Evolutionary conservation across 2,113 vertebrate species (phyloP), one percentile per base, ranked within the genome.

Genomic region (Pipra filicauda): DNA sequence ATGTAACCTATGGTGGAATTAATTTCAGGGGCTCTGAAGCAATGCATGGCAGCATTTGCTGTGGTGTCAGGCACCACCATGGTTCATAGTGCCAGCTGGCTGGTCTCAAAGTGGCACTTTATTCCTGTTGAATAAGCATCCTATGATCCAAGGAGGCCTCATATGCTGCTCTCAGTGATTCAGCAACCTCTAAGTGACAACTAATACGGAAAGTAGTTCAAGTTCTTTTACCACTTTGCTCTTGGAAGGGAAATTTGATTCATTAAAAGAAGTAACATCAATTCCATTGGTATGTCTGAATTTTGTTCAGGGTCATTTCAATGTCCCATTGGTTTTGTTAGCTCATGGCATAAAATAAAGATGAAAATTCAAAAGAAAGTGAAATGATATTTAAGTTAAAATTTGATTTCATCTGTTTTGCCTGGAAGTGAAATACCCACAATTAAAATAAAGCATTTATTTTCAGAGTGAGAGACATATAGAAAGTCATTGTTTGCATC

Each of bases 61-160:
- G 52, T 2, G 1, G 15, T 46, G 46, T 65, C 76, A 93, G 73
- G n/a, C 51, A 52, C 17, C 21, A 9, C 19, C 2, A 3, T 3
- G 20, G n/a, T 46, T 73, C 58, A 35, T 26, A 21, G 23, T 6
- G 8, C 58, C 77, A 83, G 51, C 35, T 77, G 69, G 22, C 30
- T 0, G 0, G 23, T 11, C 52, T 39, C 64, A 48, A 16, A 20
- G 14, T 15, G 10, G 27, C 12, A 8, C 31, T 92, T 43, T 52
- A 6, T 49, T 91, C 43, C 74, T 37, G 15, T 58, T 64, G 62
- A 77, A 71, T 65, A 87, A 93, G 23, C 11, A 65, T 75, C 23
- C 28, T 48, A 5, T 44, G 21, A 52, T 41, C 49, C 82, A 84
- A 49, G 8, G 62, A 92, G 49, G 16, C 35, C 39, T 77, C 23